Conservation (phyloP, 2,113 vertebrate genomes). For the Steatornis caripensis region DNA sequence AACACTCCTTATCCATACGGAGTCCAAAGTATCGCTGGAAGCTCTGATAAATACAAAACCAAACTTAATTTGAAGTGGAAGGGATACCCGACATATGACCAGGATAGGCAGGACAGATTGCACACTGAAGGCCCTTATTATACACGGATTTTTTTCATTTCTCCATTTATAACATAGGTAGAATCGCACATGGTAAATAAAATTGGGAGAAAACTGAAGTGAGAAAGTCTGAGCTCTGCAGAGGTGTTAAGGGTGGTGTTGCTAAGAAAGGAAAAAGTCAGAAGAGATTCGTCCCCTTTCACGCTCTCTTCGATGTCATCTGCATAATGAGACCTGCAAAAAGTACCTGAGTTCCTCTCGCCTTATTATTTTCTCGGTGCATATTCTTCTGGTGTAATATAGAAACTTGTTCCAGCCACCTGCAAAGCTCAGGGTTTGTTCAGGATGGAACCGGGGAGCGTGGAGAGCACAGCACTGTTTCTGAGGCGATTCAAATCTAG, state of each 20-base stretch:
- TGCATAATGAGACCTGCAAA: not conserved
- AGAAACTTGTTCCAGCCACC: not conserved
- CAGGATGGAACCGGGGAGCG: not conserved
- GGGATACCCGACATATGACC: rapidly evolving
- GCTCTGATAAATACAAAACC: not conserved
- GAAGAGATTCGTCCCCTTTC: not conserved
- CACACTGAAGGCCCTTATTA: not conserved
- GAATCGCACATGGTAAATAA: not conserved
- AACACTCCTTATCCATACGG: not conserved
- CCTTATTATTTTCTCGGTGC: not conserved
- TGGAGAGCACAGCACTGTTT: not conserved
- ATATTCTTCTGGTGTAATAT: not conserved
- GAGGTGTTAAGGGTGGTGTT: not conserved
- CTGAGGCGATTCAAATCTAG: not conserved
- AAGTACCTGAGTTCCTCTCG: not conserved
- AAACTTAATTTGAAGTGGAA: not conserved
- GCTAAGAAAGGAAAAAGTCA: not conserved
- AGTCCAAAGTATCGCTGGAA: not conserved
- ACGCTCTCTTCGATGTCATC: not conserved
- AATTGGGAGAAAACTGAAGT: not conserved
- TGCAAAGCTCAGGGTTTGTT: not conserved
- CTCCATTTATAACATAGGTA: not conserved
- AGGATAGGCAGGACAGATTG: not conserved
- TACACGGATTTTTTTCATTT: not conserved
- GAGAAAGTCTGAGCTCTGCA: not conserved